Base-by-base conservation (phyloP, 1,140 invertebrate species). In the Camponotus vicinus region DNA sequence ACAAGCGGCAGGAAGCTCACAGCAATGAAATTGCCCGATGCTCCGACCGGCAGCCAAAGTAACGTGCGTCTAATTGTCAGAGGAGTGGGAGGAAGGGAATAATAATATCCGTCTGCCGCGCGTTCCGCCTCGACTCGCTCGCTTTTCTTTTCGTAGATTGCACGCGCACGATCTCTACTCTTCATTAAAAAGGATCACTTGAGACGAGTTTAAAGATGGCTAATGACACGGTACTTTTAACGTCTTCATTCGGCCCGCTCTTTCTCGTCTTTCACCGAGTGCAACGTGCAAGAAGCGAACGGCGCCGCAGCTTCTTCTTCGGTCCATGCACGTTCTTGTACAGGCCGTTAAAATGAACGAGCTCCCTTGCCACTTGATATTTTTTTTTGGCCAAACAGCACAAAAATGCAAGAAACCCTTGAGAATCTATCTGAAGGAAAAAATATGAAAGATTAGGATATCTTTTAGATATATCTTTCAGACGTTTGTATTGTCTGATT, bases 101-200 rank as follows among this genome's bases (percentile, higher is more conserved):
- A 88, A 90, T 85, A 80, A 76, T 85, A 57, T 63, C 76, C 78
- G 67, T 86, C 66, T 71, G 27, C 70, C 49, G 70, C 69, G 73
- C 40, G 78, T 27, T 69, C 49, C 84, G 63, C 55, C 59, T 85
- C 63, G 75, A 9, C 63, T 80, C 59, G 63, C 11, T 66, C 52
- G 61, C 77, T 75, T 87, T 73, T 64, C 71, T 84, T 42, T 11
- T 9, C 57, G 32, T 11, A 66, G 86, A 90, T 90, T 85, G 73
- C 89, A 21, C 57, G 61, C 27, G 52, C 71, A 21, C 78, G 88
- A 61, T 85, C 78, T 85, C 78, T 63, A 52, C 88, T 89, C 88
- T 90, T 90, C 89, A 88, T 90, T 90, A 90, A 90, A 70, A 90
- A 84, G 78, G 73, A 75, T 67, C 86, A 88, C 89, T 90, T 59